Conservation (phyloP, 2,888 invertebrate species). For the Frankliniella intonsa region DNA sequence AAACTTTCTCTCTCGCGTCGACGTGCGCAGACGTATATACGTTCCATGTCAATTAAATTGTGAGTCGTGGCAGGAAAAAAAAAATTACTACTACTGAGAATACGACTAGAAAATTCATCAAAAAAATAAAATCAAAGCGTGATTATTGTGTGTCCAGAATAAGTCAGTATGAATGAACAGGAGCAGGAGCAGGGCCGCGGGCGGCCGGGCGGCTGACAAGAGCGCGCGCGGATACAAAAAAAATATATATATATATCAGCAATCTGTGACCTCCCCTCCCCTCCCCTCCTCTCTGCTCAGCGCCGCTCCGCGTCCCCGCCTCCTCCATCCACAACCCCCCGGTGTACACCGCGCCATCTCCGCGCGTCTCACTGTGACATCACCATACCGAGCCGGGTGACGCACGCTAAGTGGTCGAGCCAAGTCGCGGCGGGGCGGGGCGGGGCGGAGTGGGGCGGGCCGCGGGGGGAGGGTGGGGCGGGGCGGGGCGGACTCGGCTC, state of each 20-base stretch:
- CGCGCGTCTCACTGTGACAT: neutral
- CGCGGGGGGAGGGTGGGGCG: neutral
- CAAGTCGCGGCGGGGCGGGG: too few relatives aligned
- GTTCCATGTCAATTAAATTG: too few relatives aligned
- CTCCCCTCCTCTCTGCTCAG: neutral
- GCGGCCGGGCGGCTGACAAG: too few relatives aligned
- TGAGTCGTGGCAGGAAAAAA: too few relatives aligned
- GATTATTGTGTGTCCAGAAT: too few relatives aligned
- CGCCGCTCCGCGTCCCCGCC: neutral
- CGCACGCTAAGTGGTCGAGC: constrained; percentile 1
- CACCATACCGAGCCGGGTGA: neutral
- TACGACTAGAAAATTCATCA: too few relatives aligned
- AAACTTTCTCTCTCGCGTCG: too few relatives aligned
- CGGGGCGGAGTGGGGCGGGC: neutral
- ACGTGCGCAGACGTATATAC: too few relatives aligned
- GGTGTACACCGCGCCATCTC: neutral
- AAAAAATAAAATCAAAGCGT: too few relatives aligned
- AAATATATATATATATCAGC: neutral
- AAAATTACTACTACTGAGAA: too few relatives aligned
- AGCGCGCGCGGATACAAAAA: neutral
- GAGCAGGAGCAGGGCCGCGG: too few relatives aligned
- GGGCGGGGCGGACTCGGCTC: neutral
- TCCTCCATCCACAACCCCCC: neutral
- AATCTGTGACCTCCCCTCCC: neutral
- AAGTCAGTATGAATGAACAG: too few relatives aligned